Base-by-base conservation (phyloP, 2,113 vertebrate genomes). In the Chloebia gouldiae region DNA sequence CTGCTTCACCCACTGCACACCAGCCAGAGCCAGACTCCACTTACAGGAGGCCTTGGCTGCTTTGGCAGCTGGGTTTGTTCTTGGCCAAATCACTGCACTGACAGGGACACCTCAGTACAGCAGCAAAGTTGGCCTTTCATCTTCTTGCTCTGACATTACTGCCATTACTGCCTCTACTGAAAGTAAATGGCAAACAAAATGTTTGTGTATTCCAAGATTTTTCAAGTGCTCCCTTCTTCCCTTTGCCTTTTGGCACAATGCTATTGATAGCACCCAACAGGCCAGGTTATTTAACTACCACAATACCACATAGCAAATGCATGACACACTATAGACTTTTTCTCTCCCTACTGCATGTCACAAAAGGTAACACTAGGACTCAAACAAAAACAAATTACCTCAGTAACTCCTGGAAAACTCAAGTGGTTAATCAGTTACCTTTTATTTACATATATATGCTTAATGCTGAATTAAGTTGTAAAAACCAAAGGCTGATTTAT, bases 401-500 rank as follows among this genome's bases (percentile, higher is more conserved):
- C 95, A 96, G 95, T 95, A 97, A 97, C 96, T 98, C 96, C 96
- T 98, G 89, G 88, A 98, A 97, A 96, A 97, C 90, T 95, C 93
- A 81, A 86, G 89, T 97, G 96, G 98, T 98, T 98, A 98, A 98
- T 98, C 97, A 98, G 97, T 98, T 97, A 98, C 98, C 95, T 98
- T 98, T 97, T 97, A 98, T 98, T 98, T 98, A 98, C 97, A 98
- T 97, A 97, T 96, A 97, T 97, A 99, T 98, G 98, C 98, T 98
- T 97, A 98, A 97, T 97, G 97, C 97, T 97, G 97, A 97, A 97
- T 98, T 98, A 97, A 97, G 96, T 69, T 98, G 97, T 98, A 98
- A 98, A 98, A 98, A 96, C 97, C 97, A 97, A 98, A 96, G 97
- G 97, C 98, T 99, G 99, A 99, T 99, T 99, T 99, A 99, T 98